Evolutionary conservation across 2,888 invertebrate genomes (phyloP).

Genomic region (Tachina fera): DNA sequence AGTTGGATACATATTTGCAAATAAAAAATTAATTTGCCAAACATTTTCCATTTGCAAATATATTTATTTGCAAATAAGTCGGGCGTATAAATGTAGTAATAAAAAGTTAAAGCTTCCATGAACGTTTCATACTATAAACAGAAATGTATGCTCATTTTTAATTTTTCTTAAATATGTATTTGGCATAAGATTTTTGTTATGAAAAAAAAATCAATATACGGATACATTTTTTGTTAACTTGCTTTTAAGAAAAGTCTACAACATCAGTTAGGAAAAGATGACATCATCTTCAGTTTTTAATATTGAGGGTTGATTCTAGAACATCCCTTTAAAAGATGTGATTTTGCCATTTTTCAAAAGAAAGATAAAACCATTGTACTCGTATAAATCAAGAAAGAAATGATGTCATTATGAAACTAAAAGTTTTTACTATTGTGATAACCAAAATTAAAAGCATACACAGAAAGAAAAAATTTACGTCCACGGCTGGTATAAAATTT

Average conservation of each 20-base stretch:
- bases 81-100: too few relatives aligned
- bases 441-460: not conserved
- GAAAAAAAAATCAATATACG: constrained; percentile 1
- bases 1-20: too few relatives aligned
- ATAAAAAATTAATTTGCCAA: too few relatives aligned
- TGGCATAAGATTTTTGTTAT: too few relatives aligned
- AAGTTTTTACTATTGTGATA: not conserved
- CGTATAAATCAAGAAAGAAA: not conserved
- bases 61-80: too few relatives aligned
- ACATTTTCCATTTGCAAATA: too few relatives aligned
- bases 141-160: too few relatives aligned
- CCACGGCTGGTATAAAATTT: too few relatives aligned
- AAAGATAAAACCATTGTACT: not conserved
- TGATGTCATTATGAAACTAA: not conserved
- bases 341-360: not conserved
- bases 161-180: too few relatives aligned
- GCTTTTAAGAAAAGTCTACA: not conserved
- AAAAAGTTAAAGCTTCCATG: too few relatives aligned
- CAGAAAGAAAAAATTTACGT: too few relatives aligned
- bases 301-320: constrained; percentile 2
- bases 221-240: not conserved
- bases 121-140: too few relatives aligned
- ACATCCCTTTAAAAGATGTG: not conserved
- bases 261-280: not conserved
- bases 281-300: constrained; percentile 25